Base-by-base conservation (phyloP, 2,888 invertebrate species). In the Nycteola revayana region DNA sequence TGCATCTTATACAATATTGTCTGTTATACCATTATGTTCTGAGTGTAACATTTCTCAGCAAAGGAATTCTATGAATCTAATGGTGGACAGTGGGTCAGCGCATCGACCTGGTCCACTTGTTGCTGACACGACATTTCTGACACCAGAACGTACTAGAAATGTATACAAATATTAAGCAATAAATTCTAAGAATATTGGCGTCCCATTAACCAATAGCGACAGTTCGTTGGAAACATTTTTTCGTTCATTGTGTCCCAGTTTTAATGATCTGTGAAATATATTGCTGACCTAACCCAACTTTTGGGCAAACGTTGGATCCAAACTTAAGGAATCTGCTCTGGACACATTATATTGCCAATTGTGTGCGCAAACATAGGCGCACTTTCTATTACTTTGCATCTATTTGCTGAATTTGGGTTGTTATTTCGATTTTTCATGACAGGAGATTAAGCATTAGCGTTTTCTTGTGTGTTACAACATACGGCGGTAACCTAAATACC, bases 111-210 rank as follows among this genome's bases (percentile, higher is more conserved):
- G 53, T 60, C 61, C 49, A 59, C 29, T 58, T 60, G 33, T 25
- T 26, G 34, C 32, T 26, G 35, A 30, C 37, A 45, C 38, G 42
- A 32, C 42, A 39, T 44, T 47, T 42, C 10, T 32, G 36, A 38
- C 44, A 49, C 46, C 44, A 60, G 49, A 51, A 53, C 5, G 18
- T 18, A 18, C 18, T 18, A 41, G 29, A 29, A n/a, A n/a, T n/a
- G n/a, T 48, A 66, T 58, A 62, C 66, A 64, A 64, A 66, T 63
- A 63, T 58, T 60, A 49, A n/a, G n/a, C n/a, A 66, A 61, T 49
- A 21, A 43, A 31, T 72, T 68, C 71, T 32, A 29, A 32, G 72
- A 69, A 72, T 54, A 42, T 50, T 32, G 36, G 41, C 43, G 64
- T 52, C 56, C 67, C 39, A 67, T 66, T 60, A n/a, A 21, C 4